Conservation (phyloP, 2,113 vertebrate species). For the Xyrauchen texanus region DNA sequence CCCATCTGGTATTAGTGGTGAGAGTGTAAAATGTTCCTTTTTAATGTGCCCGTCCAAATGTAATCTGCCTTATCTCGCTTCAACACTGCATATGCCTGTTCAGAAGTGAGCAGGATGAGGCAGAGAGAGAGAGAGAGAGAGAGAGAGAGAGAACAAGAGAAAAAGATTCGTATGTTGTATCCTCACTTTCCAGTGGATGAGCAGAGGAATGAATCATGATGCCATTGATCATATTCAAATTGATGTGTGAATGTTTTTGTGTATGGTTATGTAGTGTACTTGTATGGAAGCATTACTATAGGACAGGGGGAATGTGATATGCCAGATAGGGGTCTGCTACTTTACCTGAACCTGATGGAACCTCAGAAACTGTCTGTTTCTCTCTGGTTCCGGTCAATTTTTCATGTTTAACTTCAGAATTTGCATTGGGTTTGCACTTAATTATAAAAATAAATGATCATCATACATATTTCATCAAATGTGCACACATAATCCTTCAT, state of each 20-base stretch:
- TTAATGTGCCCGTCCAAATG: conserved; percentile 40
- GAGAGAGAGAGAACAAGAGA: conserved; percentile 2
- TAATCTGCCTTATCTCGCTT: conserved; percentile 61
- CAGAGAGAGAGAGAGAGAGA: not conserved
- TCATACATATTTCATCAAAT: no score
- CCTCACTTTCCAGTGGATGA: conserved; percentile 50
- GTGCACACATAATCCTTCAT: no score
- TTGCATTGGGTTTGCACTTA: no score
- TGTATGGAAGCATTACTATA: not conserved
- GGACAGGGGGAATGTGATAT: not conserved
- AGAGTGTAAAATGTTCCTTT: conserved; percentile 44
- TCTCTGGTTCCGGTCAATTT: no score
- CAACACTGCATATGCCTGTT: conserved; percentile 43
- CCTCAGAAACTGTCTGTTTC: not conserved
- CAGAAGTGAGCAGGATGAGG: conserved; percentile 44
- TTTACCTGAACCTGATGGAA: not conserved
- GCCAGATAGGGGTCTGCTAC: not conserved
- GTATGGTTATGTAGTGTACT: not conserved
- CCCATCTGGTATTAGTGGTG: conserved; percentile 35
- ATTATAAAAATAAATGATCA: no score
- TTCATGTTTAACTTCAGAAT: no score
- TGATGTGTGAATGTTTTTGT: not conserved
- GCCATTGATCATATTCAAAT: not conserved
- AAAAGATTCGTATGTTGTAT: conserved; percentile 53
- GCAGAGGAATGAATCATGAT: conserved; percentile 46